These are phyloP conservation scores for Poeciliopsis occidentalis DNA, from an alignment of 2,113 vertebrate species.

Conservation along the genomic window DNA sequence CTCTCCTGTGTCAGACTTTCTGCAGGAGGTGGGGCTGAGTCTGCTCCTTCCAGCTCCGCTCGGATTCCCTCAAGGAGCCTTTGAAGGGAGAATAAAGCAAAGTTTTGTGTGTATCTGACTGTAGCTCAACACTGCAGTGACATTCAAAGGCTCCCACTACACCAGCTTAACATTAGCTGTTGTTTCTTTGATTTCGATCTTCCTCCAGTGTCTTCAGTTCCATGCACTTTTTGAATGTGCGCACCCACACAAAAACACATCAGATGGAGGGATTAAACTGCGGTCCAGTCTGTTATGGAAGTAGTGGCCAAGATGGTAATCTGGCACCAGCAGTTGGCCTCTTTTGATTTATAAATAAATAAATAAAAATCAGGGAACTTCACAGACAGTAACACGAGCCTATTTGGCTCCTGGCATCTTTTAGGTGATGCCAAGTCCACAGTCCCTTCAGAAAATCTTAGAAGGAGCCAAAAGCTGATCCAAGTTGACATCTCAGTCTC, in stretches of 20 bases:
- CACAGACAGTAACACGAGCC: conserved; percentile 18
- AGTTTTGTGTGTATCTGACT: conserved; percentile 28
- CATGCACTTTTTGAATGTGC: conserved; percentile 21
- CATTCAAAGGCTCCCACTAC: conserved; percentile 25
- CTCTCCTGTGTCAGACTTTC: conserved; percentile 38
- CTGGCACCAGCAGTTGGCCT: conserved; percentile 33
- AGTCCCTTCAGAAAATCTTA: conserved; percentile 38
- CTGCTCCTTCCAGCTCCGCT: conserved; percentile 48
- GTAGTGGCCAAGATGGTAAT: conserved; percentile 59
- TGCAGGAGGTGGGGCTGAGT: conserved; percentile 29
- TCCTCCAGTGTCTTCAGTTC: conserved; percentile 17
- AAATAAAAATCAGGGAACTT: conserved; percentile 12
- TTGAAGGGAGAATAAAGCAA: conserved; percentile 33
- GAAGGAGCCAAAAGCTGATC: conserved; percentile 30
- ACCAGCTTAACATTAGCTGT: conserved; percentile 6
- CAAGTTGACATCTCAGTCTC: conserved; percentile 34
- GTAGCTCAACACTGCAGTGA: conserved; percentile 24
- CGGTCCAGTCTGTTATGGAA: conserved; percentile 1
- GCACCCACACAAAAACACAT: neutral
- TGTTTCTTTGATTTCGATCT: conserved; percentile 28
- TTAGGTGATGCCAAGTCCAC: conserved; percentile 41
- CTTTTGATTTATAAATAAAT: conserved; percentile 8
- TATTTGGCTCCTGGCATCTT: conserved; percentile 51
- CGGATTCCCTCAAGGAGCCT: conserved; percentile 35
- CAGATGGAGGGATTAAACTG: conserved; percentile 3